Base-by-base conservation (phyloP, 2,888 invertebrate species). In the Acronicta leporina region DNA sequence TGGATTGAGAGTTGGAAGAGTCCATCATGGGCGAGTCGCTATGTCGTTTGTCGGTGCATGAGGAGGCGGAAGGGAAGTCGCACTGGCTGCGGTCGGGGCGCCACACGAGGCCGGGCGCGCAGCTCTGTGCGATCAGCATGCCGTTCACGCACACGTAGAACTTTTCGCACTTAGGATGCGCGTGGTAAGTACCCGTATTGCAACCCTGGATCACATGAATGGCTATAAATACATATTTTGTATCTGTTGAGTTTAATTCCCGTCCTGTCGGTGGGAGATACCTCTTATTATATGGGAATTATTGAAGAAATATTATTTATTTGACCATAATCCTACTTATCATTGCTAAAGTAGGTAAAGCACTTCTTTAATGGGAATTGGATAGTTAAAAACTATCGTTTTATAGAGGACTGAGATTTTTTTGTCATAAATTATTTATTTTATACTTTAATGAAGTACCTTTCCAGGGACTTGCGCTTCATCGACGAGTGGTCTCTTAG, bases 91-190 rank as follows among this genome's bases (percentile, higher is more conserved):
- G 91, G 7, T 96, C 94, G 8, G 95, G 92, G 75, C 96, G 96
- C 96, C 97, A 98, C 63, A 96, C 96, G 1, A 98, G 94, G 1
- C 97, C 97, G 0, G 97, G 96, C 0, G 97, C 97, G 81, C 98
- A 98, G 56, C 95, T 95, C 79, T 96, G 97, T 0, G 96, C 89
- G 3, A 97, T 94, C 51, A 97, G 88, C n/a, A 95, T 88, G 0
- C 96, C 96, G 85, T 97, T 97, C 10, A 97, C 96, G 83, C 98
- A 98, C 16, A 98, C 96, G 79, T 96, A 96, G 87, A 97, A 98
- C 77, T 95, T 96, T 55, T 96, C 96, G 80, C 98, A 98, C 50
- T 96, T 95, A 0, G 96, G 95, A 79, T 97, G 97, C 0, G 96
- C 93, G 81, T 97, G 97, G 85, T 97, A 98, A 9, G 96, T 95